phyloP scores from a whole-genome alignment of 2,888 invertebrate genomes.

The Gibbula magus region DNA sequence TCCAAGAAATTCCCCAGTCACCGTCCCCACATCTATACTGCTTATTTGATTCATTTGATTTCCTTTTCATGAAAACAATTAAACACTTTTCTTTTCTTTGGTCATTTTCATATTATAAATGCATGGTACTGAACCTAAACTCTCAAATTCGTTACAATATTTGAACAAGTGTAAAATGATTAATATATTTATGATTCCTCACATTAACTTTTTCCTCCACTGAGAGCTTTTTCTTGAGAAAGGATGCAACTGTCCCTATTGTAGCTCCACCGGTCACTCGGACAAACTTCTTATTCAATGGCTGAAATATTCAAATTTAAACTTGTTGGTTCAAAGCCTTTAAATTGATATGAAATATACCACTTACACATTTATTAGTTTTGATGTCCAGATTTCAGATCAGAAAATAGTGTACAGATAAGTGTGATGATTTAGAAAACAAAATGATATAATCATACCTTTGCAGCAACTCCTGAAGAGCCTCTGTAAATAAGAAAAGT shows the following conservation, averaged over 20 bases:
- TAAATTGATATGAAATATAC: background rate
- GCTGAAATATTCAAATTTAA: conserved; percentile 28
- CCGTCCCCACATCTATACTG: too few relatives aligned
- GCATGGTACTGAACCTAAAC: too few relatives aligned
- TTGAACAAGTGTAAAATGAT: too few relatives aligned
- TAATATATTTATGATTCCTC: conserved; percentile 1
- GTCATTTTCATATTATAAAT: too few relatives aligned
- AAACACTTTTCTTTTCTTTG: too few relatives aligned
- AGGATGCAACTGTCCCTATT: conserved; percentile 52
- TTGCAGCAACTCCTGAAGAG: background rate
- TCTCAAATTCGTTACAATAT: too few relatives aligned
- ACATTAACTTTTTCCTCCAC: conserved; percentile 52
- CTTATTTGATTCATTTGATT: too few relatives aligned
- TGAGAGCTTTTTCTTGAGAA: conserved; percentile 56
- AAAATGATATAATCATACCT: background rate
- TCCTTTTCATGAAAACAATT: too few relatives aligned
- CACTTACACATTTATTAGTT: too few relatives aligned
- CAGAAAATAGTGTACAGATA: background rate
- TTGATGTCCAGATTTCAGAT: background rate
- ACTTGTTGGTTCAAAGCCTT: background rate
- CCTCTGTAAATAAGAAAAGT: background rate
- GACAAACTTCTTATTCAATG: conserved; percentile 60
- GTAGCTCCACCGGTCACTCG: conserved; percentile 59
- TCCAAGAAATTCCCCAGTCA: too few relatives aligned
- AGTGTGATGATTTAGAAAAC: background rate